Evolutionary conservation across 1,140 invertebrate genomes (phyloP), one percentile per base, ranked within the genome.

Genomic region (Lepidurus arcticus): DNA sequence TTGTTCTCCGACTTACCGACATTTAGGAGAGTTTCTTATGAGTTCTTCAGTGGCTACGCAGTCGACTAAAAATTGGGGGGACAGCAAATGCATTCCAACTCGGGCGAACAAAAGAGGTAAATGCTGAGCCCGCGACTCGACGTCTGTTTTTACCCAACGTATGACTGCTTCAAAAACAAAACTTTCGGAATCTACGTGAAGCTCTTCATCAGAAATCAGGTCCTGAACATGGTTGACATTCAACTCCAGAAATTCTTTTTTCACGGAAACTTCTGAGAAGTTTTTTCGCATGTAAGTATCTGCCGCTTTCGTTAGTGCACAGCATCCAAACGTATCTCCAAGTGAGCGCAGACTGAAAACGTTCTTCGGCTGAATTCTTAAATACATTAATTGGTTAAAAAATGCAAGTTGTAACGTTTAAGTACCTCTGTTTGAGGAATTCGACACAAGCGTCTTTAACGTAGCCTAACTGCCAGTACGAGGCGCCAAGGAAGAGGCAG

Each of bases 371-470:
- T 93, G 90, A 81, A 96, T 89, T 82, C 93, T 92, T 44, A 73
- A 42, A 42, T 24, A n/a, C 7, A 5, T 7, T n/a, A 80, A 78
- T 21, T n/a, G 43, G 0, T 7, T 21, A n/a, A 8, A 26, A 81
- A 77, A 74, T 6, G 75, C 24, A 34, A 47, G 42, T 74, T 73
- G 10, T 44, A 21, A 75, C 10, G 42, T 74, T 26, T 26, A 75
- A 78, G 73, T 82, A 90, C 88, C 88, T 88, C 82, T 89, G 90
- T 81, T 92, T 91, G 44, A 95, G 85, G 84, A 94, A 95, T 81
- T 91, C 89, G 77, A 93, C 93, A 85, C 94, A 96, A 7, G 93
- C 93, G 82, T 94, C 92, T 81, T 91, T 89, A 0, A 96, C 93
- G 86, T 91, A 88, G 79, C 89, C 88, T 24, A 97, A 84, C 83